phyloP scores from a whole-genome alignment of 92 coral and sea anemone genomes.

The Anthopleura xanthogrammica region DNA sequence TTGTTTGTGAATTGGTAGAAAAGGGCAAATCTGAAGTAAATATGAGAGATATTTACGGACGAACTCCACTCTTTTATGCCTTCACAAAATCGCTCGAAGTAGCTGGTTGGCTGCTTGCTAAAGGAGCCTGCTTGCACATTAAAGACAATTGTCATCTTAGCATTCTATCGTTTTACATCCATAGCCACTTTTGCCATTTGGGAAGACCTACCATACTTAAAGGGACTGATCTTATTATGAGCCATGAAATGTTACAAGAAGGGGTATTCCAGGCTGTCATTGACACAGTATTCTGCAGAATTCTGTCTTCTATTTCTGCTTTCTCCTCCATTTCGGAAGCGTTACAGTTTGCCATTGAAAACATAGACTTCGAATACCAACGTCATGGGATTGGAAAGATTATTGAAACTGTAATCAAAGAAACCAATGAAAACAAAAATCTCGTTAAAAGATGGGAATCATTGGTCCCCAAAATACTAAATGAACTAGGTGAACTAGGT shows the following conservation, averaged over 20 bases:
- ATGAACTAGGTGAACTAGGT: not conserved
- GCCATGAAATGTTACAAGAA: not conserved
- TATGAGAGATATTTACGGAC: constrained; percentile 13
- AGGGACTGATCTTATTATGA: not conserved
- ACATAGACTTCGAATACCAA: not conserved
- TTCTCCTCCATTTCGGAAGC: not conserved
- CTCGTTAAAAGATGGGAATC: no score
- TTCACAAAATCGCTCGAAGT: not conserved
- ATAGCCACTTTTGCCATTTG: not conserved
- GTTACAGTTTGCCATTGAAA: not conserved
- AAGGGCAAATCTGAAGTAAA: not conserved
- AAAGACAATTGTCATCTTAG: not conserved
- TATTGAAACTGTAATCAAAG: not conserved
- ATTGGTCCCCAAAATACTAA: not conserved
- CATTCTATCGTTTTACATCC: not conserved
- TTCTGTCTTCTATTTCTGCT: not conserved
- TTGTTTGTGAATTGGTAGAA: not conserved
- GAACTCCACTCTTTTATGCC: constrained; percentile 8
- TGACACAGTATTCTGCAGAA: not conserved
- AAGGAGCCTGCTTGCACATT: not conserved
- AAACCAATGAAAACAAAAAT: not conserved
- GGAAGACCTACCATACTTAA: not conserved
- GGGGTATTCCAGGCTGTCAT: not conserved
- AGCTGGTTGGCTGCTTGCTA: not conserved
- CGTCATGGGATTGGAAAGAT: not conserved